Conservation (phyloP, 2,113 vertebrate genomes). For the Oceanodroma tethys region DNA sequence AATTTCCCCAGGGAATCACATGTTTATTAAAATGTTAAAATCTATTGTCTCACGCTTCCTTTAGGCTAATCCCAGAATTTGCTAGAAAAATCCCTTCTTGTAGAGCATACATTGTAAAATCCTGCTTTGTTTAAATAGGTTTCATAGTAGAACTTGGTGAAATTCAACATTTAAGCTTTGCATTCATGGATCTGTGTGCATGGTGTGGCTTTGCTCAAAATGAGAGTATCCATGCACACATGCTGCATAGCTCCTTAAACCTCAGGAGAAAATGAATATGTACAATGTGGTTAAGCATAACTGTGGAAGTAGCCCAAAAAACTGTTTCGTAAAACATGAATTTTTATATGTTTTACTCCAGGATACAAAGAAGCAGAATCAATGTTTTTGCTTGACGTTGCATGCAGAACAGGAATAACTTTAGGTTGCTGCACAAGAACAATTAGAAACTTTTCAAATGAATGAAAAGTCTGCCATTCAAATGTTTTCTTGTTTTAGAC, state of each 20-base stretch:
- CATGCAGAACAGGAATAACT: background rate
- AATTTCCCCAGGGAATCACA: constrained; percentile 12
- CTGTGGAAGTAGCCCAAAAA: constrained; percentile 19
- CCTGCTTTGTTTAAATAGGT: background rate
- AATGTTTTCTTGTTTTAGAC: background rate
- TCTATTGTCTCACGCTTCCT: constrained; percentile 24
- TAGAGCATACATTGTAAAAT: background rate
- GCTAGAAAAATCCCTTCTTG: background rate
- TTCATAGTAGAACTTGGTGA: constrained; percentile 2
- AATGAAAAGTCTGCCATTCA: background rate
- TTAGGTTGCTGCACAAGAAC: background rate
- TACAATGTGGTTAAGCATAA: background rate
- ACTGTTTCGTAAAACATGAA: background rate
- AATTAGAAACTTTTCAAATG: background rate
- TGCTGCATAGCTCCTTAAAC: background rate
- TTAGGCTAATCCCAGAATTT: constrained; percentile 31
- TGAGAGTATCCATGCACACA: constrained; percentile 5
- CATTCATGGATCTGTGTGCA: background rate
- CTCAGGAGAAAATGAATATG: constrained; percentile 22
- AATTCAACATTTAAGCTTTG: background rate
- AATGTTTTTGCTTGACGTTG: background rate
- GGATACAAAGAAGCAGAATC: constrained; percentile 1
- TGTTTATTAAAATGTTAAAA: constrained; percentile 42
- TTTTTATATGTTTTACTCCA: background rate
- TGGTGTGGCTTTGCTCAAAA: background rate